A percentile compares a stretch with the other conserved stretches of the same genome.
These are phyloP conservation scores for Tinea semifulvella DNA, from an alignment of 2,888 invertebrate species.

Conservation along the genomic window DNA sequence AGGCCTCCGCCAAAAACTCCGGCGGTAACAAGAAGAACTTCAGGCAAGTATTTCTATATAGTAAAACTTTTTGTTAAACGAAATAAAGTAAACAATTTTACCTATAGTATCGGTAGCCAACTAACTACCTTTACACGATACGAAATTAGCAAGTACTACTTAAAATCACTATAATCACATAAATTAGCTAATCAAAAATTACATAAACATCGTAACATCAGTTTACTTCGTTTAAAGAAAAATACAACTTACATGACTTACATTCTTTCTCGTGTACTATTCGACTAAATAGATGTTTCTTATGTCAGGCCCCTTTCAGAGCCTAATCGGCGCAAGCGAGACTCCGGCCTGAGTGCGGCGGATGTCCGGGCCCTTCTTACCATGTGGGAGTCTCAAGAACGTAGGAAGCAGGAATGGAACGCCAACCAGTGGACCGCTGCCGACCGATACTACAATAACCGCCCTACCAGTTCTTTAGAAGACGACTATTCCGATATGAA, in stretches of 20 bases:
- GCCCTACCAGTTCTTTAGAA: conserved; percentile 36
- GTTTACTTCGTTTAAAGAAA: no score
- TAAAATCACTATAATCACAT: no score
- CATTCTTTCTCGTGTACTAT: not conserved
- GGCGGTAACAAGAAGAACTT: conserved; percentile 59
- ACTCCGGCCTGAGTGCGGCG: conserved; percentile 69
- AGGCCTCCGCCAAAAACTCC: conserved; percentile 53
- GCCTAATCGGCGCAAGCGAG: conserved; percentile 61
- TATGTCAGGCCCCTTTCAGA: conserved; percentile 42
- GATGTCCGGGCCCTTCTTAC: conserved; percentile 68
- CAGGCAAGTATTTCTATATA: conserved; percentile 33
- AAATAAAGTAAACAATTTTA: conserved; percentile 18
- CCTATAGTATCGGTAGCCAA: no score
- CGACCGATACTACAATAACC: conserved; percentile 45
- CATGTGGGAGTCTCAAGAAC: conserved; percentile 69
- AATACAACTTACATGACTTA: no score
- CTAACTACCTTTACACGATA: no score
- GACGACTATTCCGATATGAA: conserved; percentile 60
- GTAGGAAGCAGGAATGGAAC: conserved; percentile 60
- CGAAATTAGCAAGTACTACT: no score
- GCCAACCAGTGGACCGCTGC: conserved; percentile 52
- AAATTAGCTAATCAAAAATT: no score
- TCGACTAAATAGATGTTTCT: conserved; percentile 10
- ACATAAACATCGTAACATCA: no score
- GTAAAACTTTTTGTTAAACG: not conserved